Conservation (phyloP, 2,797 vertebrate species). For the Microhierax caerulescens region DNA sequence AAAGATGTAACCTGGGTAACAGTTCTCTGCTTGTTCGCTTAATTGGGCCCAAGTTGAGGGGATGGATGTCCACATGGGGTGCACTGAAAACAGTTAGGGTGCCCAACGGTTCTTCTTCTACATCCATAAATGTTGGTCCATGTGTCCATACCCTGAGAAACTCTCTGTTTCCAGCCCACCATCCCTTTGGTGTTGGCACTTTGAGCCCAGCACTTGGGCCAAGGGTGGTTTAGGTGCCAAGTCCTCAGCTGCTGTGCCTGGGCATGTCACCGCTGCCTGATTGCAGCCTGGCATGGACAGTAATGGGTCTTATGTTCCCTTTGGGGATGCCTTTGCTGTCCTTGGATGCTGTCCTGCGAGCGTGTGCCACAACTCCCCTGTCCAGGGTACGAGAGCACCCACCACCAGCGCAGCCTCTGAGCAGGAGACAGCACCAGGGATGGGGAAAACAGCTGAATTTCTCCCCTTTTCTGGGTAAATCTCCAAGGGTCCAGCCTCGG, state of each 20-base stretch:
- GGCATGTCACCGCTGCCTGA: fast-evolving
- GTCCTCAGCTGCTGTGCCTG: slow-evolving; percentile 14
- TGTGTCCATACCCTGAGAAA: not conserved
- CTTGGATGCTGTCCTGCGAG: not conserved
- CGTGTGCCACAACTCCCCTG: not conserved
- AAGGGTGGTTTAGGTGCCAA: not conserved
- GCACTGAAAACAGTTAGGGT: not conserved
- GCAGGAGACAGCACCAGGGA: not conserved
- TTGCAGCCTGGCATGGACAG: not conserved
- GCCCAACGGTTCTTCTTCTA: not conserved
- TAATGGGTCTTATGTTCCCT: not conserved
- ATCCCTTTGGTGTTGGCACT: not conserved
- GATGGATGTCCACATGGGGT: not conserved
- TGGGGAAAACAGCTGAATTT: not conserved
- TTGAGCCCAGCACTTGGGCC: fast-evolving
- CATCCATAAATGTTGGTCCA: not conserved
- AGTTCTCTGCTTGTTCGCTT: not conserved
- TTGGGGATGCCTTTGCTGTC: not conserved
- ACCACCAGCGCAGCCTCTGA: fast-evolving
- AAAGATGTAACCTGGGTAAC: not conserved
- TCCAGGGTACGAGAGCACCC: not conserved
- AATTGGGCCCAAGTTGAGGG: fast-evolving
- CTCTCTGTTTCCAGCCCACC: not conserved
- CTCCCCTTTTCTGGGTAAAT: not conserved
- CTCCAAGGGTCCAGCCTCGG: not conserved